Evolutionary conservation across 35 echinoderm and acorn worm species (phyloP).

Genomic region (Heliocidaris erythrogramma): DNA sequence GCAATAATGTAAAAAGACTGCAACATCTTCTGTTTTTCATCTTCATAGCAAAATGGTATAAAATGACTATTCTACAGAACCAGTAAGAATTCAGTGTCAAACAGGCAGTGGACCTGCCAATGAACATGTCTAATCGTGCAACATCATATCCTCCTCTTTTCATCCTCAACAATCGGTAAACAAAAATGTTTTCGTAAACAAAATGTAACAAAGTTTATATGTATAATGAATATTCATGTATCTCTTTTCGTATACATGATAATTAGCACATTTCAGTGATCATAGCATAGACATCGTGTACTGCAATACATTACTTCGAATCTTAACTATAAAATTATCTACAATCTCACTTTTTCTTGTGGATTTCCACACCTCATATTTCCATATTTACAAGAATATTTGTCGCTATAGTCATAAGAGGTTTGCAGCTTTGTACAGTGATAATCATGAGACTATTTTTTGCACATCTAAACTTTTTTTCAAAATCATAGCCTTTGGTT

Average conservation of each 20-base stretch:
- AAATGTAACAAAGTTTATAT: constrained; percentile 44
- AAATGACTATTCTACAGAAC: constrained; percentile 49
- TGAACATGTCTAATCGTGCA: constrained; percentile 29
- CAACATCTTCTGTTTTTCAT: constrained; percentile 35
- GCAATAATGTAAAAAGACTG: constrained; percentile 53
- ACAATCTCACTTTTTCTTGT: constrained; percentile 24
- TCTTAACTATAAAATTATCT: constrained; percentile 33
- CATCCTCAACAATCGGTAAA: constrained; percentile 20
- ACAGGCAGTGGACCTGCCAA: constrained; percentile 29
- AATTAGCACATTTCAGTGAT: constrained; percentile 46
- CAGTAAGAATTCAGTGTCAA: constrained; percentile 52
- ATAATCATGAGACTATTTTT: not conserved
- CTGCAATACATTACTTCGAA: constrained; percentile 42
- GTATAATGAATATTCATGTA: constrained; percentile 49
- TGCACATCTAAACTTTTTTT: constrained; percentile 29
- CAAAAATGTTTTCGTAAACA: constrained; percentile 50
- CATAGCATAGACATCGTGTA: constrained; percentile 40
- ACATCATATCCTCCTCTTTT: not conserved
- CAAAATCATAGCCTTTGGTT: constrained; percentile 35
- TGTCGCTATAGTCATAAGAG: not conserved
- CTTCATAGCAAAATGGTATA: constrained; percentile 55
- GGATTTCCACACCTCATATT: too few species aligned
- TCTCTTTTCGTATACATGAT: constrained; percentile 35
- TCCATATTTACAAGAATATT: constrained; percentile 29
- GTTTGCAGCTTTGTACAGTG: not conserved